Conservation (phyloP, 2,888 invertebrate genomes). For the Melieria crassipennis region DNA sequence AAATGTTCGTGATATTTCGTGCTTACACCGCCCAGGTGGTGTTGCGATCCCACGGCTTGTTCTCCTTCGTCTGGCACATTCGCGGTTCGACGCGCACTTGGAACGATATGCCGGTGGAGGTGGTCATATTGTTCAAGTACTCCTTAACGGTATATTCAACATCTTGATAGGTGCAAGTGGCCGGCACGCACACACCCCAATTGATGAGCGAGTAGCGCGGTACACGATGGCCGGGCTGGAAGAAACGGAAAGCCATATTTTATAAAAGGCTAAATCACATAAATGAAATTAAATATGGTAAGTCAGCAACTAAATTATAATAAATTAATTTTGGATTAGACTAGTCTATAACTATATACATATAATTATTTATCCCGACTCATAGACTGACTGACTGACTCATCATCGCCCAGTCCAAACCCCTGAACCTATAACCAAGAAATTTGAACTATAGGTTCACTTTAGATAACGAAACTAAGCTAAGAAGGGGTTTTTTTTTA, state of each 20-base stretch:
- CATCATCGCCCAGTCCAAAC: too few species aligned
- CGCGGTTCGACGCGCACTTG: constrained; percentile 70
- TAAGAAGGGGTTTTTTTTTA: too few species aligned
- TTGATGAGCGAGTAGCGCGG: constrained; percentile 74
- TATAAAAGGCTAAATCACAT: neutral
- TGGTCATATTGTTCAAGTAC: constrained; percentile 67
- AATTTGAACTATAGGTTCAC: too few species aligned
- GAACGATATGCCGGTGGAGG: constrained; percentile 69
- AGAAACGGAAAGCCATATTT: neutral
- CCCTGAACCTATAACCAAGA: too few species aligned
- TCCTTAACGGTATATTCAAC: constrained; percentile 70
- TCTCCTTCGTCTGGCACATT: constrained; percentile 71
- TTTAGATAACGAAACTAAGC: too few species aligned
- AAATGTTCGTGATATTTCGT: neutral
- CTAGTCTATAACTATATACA: too few species aligned
- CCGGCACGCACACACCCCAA: constrained; percentile 77
- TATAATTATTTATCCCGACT: too few species aligned
- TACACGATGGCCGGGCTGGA: constrained; percentile 76
- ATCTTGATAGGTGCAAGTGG: constrained; percentile 70
- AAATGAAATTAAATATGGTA: neutral
- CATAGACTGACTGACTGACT: too few species aligned
- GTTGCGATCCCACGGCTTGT: constrained; percentile 64
- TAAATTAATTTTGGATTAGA: neutral
- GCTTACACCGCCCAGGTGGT: constrained; percentile 69
- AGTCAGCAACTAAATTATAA: neutral